Percentiles rank a stretch among this genome's conserved stretches.
Evolutionary conservation across 1,140 invertebrate species (phyloP).

Genomic region (Sycophila sp.): DNA sequence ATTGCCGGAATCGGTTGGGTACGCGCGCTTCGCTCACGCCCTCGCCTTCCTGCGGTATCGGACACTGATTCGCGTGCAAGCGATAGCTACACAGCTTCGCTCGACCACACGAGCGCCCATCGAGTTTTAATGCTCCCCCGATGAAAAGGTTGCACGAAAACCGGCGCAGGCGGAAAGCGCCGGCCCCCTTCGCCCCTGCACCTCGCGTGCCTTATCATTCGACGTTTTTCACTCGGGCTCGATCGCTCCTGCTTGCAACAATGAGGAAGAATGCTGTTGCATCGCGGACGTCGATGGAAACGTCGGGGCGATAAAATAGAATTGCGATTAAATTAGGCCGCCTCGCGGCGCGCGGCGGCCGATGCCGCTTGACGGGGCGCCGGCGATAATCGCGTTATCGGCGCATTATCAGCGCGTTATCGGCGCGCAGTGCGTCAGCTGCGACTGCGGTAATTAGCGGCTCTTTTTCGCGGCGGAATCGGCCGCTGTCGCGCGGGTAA

Average conservation of each 20-base stretch:
- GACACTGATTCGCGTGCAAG: slow-evolving; percentile 14
- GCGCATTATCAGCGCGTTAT: slow-evolving; percentile 1
- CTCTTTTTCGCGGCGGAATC: no score
- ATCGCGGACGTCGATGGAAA: no score
- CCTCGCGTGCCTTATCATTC: not conserved
- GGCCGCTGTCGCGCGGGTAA: no score
- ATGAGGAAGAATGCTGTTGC: not conserved
- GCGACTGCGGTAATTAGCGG: slow-evolving; percentile 11
- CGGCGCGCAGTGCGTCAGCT: not conserved
- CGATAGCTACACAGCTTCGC: slow-evolving; percentile 7
- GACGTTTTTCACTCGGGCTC: not conserved
- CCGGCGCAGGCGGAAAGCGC: not conserved
- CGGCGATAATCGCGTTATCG: slow-evolving; percentile 30
- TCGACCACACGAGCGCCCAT: not conserved
- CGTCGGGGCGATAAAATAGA: no score
- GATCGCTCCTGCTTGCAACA: not conserved
- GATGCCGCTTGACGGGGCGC: slow-evolving; percentile 36
- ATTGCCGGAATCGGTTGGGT: slow-evolving; percentile 20
- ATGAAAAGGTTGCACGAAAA: not conserved
- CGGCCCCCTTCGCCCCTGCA: no score
- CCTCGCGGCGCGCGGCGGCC: no score
- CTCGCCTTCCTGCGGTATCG: not conserved
- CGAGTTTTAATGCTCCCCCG: not conserved
- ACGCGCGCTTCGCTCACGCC: not conserved
- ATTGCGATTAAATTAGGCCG: no score